Conservation (phyloP, 2,888 invertebrate species). For the Tanypteryx hageni region DNA sequence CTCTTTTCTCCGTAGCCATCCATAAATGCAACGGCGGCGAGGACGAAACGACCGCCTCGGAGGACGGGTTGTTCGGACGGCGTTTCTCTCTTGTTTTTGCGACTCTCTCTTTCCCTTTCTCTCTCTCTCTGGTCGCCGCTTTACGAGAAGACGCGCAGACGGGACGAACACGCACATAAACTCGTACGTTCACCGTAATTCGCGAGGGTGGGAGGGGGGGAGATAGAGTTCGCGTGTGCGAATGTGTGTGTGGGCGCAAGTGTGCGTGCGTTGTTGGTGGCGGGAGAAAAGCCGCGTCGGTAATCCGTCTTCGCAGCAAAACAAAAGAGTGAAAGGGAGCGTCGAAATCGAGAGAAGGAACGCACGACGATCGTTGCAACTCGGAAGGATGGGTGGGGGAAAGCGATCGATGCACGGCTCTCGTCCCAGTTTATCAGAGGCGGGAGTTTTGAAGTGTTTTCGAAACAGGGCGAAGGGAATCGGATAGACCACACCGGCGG, state of each 20-base stretch:
- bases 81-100: conserved; percentile 14
- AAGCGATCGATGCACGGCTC: background rate
- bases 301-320: background rate
- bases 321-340: background rate
- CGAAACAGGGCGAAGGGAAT: background rate
- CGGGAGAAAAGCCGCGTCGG: background rate
- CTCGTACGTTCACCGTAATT: background rate
- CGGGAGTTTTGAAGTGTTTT: background rate
- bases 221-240: background rate
- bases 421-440: background rate
- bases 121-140: background rate
- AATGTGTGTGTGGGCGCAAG: background rate
- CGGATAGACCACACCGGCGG: background rate
- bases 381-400: background rate
- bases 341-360: background rate
- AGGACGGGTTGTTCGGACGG: background rate
- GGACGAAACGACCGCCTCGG: background rate
- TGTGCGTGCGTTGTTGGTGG: background rate
- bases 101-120: background rate
- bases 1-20: conserved; percentile 42
- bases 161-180: background rate
- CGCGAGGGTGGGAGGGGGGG: background rate
- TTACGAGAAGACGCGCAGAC: background rate
- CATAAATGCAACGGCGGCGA: conserved; percentile 57
- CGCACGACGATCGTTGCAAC: background rate